A percentile compares a stretch with the other conserved stretches of the same genome.
These are phyloP conservation scores for Yasuhikotakia modesta DNA, from an alignment of 2,797 vertebrate genomes.

Conservation along the genomic window DNA sequence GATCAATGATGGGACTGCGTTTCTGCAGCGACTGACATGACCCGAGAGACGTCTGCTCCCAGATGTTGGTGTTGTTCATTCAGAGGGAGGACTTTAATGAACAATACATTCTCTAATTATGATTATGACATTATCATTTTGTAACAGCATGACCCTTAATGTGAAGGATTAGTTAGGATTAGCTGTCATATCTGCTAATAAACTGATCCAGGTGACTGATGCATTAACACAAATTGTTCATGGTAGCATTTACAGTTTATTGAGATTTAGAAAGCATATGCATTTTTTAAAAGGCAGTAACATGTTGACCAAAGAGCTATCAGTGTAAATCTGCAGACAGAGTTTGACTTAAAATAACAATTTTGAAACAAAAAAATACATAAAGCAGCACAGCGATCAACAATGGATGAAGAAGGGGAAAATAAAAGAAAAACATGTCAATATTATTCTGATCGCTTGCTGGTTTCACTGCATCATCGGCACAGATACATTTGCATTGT, in stretches of 20 bases:
- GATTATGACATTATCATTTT: no score
- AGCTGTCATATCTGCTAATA: slow-evolving; percentile 4
- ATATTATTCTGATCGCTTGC: slow-evolving; percentile 38
- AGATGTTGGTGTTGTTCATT: slow-evolving; percentile 14
- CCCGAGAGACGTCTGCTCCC: slow-evolving; percentile 18
- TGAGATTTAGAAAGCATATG: slow-evolving; percentile 3
- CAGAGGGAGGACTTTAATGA: slow-evolving; percentile 27
- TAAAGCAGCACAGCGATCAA: no score
- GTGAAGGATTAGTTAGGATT: slow-evolving; percentile 27
- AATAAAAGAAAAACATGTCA: slow-evolving; percentile 3
- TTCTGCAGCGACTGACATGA: slow-evolving; percentile 36
- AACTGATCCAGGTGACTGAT: slow-evolving; percentile 15
- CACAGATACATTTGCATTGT: slow-evolving; percentile 19
- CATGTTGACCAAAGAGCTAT: slow-evolving; percentile 32
- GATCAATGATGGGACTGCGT: slow-evolving; percentile 39
- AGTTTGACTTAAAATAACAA: slow-evolving; percentile 34
- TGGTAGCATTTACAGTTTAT: slow-evolving; percentile 30
- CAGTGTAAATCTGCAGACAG: slow-evolving; percentile 33
- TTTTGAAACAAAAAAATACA: no score
- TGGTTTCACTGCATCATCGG: slow-evolving; percentile 14
- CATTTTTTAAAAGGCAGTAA: slow-evolving; percentile 6
- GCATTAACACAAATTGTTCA: slow-evolving; percentile 12
- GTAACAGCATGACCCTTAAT: slow-evolving; percentile 10
- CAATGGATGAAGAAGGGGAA: no score
- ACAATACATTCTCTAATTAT: slow-evolving; percentile 12